Conservation (phyloP, 2,888 invertebrate species). For the Monoplex corrugatus region DNA sequence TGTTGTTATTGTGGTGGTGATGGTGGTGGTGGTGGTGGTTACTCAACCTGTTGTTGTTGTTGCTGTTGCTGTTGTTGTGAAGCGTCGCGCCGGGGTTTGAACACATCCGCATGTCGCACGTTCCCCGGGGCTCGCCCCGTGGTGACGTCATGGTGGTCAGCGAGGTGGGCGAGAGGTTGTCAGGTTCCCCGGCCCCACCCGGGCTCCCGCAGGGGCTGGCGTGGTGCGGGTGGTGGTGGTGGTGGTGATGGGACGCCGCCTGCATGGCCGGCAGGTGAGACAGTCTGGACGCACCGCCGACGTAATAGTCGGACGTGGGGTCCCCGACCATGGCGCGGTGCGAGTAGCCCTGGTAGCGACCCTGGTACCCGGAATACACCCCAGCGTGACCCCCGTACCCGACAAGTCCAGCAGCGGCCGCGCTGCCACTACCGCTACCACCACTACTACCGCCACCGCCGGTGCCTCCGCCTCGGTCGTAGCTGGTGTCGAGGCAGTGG, state of each 20-base stretch:
- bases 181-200: not conserved
- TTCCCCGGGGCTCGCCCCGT: not conserved
- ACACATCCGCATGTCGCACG: slow-evolving; percentile 28
- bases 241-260: not conserved
- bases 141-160: slow-evolving; percentile 22
- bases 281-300: not conserved
- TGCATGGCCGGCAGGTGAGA: slow-evolving; percentile 41
- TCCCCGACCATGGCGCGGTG: slow-evolving; percentile 50
- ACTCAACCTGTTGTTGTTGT: too few species aligned
- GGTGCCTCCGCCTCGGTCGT: slow-evolving; percentile 25
- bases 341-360: slow-evolving; percentile 60
- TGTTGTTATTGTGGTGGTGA: not conserved
- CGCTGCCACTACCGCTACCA: not conserved
- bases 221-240: slow-evolving; percentile 47
- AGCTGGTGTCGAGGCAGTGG: slow-evolving; percentile 67
- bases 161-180: slow-evolving; percentile 39
- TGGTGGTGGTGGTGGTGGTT: not conserved
- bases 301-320: slow-evolving; percentile 32
- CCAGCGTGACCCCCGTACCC: slow-evolving; percentile 63
- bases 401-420: slow-evolving; percentile 2
- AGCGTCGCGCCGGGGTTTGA: not conserved
- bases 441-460: slow-evolving; percentile 25
- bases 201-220: slow-evolving; percentile 36
- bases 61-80: slow-evolving; percentile 14
- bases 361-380: slow-evolving; percentile 68